Conservation (phyloP, 2,113 vertebrate genomes). For the Poeciliopsis occidentalis region DNA sequence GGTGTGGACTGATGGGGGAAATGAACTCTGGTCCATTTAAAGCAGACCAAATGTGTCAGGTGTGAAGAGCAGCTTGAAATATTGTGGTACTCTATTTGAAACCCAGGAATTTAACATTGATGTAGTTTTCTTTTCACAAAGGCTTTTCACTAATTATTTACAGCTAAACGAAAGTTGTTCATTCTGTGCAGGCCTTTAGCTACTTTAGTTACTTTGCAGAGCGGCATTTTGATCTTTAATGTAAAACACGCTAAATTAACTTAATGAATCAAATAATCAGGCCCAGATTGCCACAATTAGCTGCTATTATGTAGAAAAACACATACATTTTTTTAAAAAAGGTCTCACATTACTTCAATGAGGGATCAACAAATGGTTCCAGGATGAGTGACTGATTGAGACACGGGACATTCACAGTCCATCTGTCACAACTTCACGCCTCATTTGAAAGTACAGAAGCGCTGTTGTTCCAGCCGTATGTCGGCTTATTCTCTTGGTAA, state of each 20-base stretch:
- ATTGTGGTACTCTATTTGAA: too few species aligned
- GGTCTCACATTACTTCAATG: not conserved
- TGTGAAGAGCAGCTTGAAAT: too few species aligned
- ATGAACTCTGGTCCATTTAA: too few species aligned
- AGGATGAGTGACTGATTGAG: not conserved
- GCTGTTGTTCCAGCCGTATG: conserved; percentile 52
- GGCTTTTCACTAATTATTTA: not conserved
- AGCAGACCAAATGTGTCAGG: too few species aligned
- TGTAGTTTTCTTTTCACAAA: not conserved
- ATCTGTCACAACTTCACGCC: conserved; percentile 42
- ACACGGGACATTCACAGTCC: conserved; percentile 22
- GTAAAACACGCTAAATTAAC: not conserved
- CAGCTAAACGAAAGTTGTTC: not conserved
- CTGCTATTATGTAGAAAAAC: not conserved
- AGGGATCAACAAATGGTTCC: not conserved
- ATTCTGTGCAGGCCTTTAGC: not conserved
- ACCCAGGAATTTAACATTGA: too few species aligned
- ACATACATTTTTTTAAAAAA: not conserved
- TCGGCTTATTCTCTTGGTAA: conserved; percentile 50
- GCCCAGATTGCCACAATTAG: not conserved
- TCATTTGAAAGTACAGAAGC: conserved; percentile 48
- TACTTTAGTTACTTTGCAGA: not conserved
- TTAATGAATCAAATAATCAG: not conserved
- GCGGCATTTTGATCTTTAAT: not conserved
- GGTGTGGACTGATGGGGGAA: too few species aligned